Base-by-base conservation (phyloP, 2,888 invertebrate species). In the Chalcis sispes region DNA sequence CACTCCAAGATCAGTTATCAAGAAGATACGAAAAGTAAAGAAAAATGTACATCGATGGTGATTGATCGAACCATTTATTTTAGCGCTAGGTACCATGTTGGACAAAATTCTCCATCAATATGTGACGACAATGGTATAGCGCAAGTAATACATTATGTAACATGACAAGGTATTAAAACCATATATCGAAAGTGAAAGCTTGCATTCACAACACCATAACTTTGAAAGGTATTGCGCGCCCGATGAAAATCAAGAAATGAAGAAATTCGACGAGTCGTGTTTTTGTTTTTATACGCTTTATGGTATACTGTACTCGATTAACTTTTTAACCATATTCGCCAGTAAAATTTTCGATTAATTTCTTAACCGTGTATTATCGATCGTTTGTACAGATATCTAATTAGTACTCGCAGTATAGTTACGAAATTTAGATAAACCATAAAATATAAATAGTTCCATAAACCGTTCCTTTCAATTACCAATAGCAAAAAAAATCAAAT, bases 61-160 rank as follows among this genome's bases (percentile, higher is more conserved):
- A 75, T 75, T 36, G 70, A 75, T 75, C 56, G 36, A 40, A 23
- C 36, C 62, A 46, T 61, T 73, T 73, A 73, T 67, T 67, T 67
- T 27, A 61, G 52, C 52, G 50, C 13, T 32, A 18, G 18, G 25
- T 58, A 23, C 64, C n/a, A n/a, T n/a, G n/a, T n/a, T n/a, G n/a
- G 32, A 64, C 29, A n/a, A 29, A 71, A 65, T 70, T 54, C 40
- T 71, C 46, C 54, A 61, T 71, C 66, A 71, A 75, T 71, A 59
- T 65, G 56, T 62, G 65, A 65, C 50, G 71, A 71, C 70, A 65
- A 71, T 75, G 27, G 36, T 48, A 29, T 48, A 32, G 15, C 52
- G 20, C 36, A 20, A 42, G 40, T 65, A 75, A 69, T 70, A 59
- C 54, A 75, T 75, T 70, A 70, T 58, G 52, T 27, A 65, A 75